Base-by-base conservation (phyloP, 2,888 invertebrate genomes). In the Apamea monoglypha region DNA sequence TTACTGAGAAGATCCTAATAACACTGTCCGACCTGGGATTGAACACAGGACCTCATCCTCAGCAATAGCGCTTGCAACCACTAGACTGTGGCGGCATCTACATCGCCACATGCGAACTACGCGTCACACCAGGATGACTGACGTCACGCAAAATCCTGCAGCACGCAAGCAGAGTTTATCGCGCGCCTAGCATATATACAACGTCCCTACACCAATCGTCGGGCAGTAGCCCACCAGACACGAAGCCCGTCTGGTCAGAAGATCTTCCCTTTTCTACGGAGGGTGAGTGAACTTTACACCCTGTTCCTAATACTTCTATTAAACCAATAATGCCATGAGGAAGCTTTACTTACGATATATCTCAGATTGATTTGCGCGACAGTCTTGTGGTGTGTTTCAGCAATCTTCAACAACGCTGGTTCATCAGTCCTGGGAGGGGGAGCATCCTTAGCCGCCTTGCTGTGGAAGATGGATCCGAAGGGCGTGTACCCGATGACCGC, bases 401-500 rank as follows among this genome's bases (percentile, higher is more conserved):
- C 97, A 29, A 98, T 97, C 64, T 92, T 94, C 10, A 95, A 90
- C 21, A 98, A 96, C 69, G 96, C 95, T 0, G 97, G 95, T 67
- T 97, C 97, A 72, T 97, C 96, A 16, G 97, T 95, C 0, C 97
- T 94, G 0, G 98, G 97, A 25, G 95, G 93, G 0, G 97, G 97
- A 7, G 97, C 95, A 68, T 96, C 94, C 0, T 95, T 92, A 0
- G 90, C 94, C 0, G 97, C 97, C 36, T 97, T 97, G 53, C 77
- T 83, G 44, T 92, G 91, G 90, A 96, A 94, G 61, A 97, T 89
- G 0, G 95, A 94, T 0, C 98, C 98, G 83, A 99, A 97, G 0
- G 98, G 98, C 50, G 98, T 98, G 94, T 98, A 99, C 0, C 96
- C 98, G 85, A 97, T 97, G 86, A 99, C 94, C 0, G 96, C 95